These are phyloP conservation scores for Chlamydotis undulata DNA, from an alignment of 2,113 vertebrate species.

Conservation along the genomic window DNA sequence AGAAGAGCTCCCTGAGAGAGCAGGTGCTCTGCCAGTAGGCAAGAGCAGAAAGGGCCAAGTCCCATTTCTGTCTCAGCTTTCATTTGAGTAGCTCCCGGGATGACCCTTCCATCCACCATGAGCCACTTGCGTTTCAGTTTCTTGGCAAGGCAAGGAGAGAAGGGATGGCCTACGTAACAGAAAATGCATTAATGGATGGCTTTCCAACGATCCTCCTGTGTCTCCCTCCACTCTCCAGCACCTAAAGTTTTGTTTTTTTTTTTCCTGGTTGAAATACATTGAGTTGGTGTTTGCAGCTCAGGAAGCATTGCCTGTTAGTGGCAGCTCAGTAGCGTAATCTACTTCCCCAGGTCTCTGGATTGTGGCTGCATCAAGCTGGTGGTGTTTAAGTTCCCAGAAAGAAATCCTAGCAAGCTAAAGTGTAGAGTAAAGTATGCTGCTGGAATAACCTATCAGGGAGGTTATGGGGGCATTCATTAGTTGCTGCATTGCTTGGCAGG, in stretches of 20 bases:
- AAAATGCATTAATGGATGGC: not conserved
- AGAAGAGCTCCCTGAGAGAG: not conserved
- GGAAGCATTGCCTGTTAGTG: not conserved
- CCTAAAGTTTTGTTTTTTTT: not conserved
- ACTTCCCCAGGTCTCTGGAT: not conserved
- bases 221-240: not conserved
- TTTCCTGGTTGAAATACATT: not conserved
- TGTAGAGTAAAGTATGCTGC: not conserved
- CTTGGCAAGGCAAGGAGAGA: not conserved
- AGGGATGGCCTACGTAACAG: not conserved
- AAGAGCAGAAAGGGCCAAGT: not conserved
- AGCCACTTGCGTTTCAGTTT: not conserved
- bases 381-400: not conserved
- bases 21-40: not conserved
- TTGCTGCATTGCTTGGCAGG: not conserved
- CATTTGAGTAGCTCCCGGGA: not conserved
- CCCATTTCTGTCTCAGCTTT: not conserved
- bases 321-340: not conserved
- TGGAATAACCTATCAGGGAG: not conserved
- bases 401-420: not conserved
- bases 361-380: not conserved
- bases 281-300: not conserved
- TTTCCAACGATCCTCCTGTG: not conserved
- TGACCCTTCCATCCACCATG: not conserved
- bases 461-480: not conserved